Conservation (phyloP, 2,888 invertebrate species). For the Drosophila histrio region DNA sequence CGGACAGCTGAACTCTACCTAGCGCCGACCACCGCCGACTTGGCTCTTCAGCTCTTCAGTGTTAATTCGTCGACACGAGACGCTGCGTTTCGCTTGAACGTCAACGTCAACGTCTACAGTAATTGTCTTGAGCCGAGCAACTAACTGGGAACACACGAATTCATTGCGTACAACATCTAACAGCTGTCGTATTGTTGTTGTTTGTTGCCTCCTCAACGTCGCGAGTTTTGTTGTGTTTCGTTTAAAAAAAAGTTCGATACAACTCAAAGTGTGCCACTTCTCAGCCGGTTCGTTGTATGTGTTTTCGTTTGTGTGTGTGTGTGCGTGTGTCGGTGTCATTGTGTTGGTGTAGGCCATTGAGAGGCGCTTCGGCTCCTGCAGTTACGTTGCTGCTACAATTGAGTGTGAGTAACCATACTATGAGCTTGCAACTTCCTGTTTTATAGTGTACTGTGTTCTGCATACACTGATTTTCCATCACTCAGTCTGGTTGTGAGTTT, state of each 20-base stretch:
- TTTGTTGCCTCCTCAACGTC: conserved; percentile 34
- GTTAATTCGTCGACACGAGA: conserved; percentile 82
- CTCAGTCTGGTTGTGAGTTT: conserved; percentile 13
- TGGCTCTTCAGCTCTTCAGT: conserved; percentile 82
- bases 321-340: conserved; percentile 20
- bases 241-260: conserved; percentile 61
- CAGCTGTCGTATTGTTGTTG: conserved; percentile 27
- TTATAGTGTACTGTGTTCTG: conserved; percentile 3
- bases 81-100: conserved; percentile 72
- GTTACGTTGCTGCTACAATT: conserved; percentile 19
- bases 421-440: not conserved
- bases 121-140: conserved; percentile 40
- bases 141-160: conserved; percentile 16
- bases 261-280: conserved; percentile 65
- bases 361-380: conserved; percentile 54
- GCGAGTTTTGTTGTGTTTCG: conserved; percentile 57
- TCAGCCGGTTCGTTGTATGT: conserved; percentile 27
- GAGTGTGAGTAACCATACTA: conserved; percentile 36
- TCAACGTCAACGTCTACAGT: conserved; percentile 48
- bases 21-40: conserved; percentile 61
- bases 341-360: conserved; percentile 44
- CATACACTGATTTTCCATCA: conserved; percentile 23
- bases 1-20: conserved; percentile 52
- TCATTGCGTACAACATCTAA: conserved; percentile 34
- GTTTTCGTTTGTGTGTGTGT: conserved; percentile 16